Evolutionary conservation across 2,797 vertebrate species (phyloP).

Genomic region (Phrynocephalus forsythii): DNA sequence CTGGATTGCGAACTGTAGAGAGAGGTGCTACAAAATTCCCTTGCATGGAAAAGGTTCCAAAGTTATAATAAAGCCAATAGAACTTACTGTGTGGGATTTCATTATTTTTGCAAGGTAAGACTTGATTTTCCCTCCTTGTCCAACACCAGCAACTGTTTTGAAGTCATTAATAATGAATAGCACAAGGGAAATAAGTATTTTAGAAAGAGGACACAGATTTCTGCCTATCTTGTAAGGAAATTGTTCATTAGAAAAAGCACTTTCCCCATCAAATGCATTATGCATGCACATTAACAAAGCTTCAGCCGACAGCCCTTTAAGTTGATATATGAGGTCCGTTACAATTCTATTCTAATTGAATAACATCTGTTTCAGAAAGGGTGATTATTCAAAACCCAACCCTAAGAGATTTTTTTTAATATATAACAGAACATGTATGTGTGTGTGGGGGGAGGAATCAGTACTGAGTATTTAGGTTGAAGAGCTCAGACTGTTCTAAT

Average conservation of each 20-base stretch:
- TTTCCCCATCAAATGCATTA: conserved; percentile 61
- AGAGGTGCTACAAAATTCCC: background rate
- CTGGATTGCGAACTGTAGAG: background rate
- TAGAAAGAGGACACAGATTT: conserved; percentile 42
- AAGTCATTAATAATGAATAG: conserved; percentile 10
- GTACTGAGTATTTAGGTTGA: conserved; percentile 8
- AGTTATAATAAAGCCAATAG: background rate
- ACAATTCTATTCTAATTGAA: conserved; percentile 59
- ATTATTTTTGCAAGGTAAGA: conserved; percentile 6
- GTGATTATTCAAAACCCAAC: conserved; percentile 55
- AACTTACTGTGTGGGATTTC: conserved; percentile 32
- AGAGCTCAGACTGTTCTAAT: conserved; percentile 1
- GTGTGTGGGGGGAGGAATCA: conserved; percentile 28
- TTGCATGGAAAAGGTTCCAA: conserved; percentile 31
- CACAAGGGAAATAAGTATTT: conserved; percentile 33
- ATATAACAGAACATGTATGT: conserved; percentile 50
- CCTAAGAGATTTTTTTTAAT: conserved; percentile 42
- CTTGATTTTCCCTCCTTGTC: background rate
- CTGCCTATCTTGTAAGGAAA: conserved; percentile 51
- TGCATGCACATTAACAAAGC: conserved; percentile 66
- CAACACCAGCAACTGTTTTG: conserved; percentile 5
- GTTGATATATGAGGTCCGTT: conserved; percentile 61
- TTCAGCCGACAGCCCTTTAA: conserved; percentile 67
- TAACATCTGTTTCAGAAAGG: conserved; percentile 50
- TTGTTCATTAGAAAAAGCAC: conserved; percentile 62